phyloP scores from a whole-genome alignment of 2,888 invertebrate species.

The Oxystoma pomonae region DNA sequence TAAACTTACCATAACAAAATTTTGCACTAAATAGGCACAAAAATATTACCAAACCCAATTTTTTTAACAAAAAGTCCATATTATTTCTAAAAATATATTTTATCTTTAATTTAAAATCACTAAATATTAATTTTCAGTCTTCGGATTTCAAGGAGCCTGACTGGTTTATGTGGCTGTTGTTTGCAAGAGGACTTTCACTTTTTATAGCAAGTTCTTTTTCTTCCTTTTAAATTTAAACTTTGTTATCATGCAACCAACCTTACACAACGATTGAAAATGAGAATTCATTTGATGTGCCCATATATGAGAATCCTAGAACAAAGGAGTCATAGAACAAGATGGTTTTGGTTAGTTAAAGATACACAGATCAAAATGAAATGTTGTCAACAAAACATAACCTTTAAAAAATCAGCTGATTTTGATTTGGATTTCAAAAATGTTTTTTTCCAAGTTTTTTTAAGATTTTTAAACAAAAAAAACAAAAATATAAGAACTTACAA shows the following conservation, averaged over 20 bases:
- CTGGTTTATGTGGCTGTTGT: not conserved
- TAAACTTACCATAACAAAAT: not conserved
- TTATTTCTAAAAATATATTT: not conserved
- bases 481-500: too few relatives aligned
- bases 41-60: not conserved
- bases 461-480: too few relatives aligned
- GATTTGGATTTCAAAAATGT: too few relatives aligned
- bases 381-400: not conserved
- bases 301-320: too few relatives aligned
- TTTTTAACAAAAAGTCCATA: not conserved
- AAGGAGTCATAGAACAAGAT: too few relatives aligned
- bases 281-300: too few relatives aligned
- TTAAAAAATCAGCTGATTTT: not conserved
- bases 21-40: not conserved
- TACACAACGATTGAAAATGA: too few relatives aligned
- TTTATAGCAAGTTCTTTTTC: not conserved
- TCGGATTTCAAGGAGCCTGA: not conserved
- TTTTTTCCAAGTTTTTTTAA: too few relatives aligned
- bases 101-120: not conserved
- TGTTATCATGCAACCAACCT: too few relatives aligned
- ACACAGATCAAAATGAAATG: too few relatives aligned
- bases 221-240: too few relatives aligned
- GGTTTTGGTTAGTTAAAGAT: too few relatives aligned
- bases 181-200: not conserved
- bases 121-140: not conserved